Evolutionary conservation across 2,113 vertebrate species (phyloP).

Genomic region (Raja brachyura): DNA sequence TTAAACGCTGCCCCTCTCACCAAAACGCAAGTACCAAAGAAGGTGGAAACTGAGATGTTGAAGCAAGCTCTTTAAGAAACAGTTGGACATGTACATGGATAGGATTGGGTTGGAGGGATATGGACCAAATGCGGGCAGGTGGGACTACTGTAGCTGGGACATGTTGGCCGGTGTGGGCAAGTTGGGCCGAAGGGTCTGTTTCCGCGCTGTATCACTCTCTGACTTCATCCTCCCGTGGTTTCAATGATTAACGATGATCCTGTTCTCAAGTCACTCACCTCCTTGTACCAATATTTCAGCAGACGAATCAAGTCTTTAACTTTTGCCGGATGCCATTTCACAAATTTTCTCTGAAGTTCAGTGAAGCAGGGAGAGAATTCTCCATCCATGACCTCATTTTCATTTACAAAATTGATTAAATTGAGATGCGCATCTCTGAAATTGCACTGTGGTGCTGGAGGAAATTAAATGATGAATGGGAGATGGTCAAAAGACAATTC

Average conservation of each 20-base stretch:
- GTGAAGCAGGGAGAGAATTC: conserved; percentile 58
- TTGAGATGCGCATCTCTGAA: background rate
- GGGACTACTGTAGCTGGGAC: too few species aligned
- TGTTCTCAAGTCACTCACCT: conserved; percentile 47
- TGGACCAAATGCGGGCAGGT: too few species aligned
- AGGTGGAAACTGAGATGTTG: too few species aligned
- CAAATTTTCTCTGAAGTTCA: conserved; percentile 55
- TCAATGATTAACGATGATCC: background rate
- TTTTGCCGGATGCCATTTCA: conserved; percentile 50
- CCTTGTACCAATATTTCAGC: conserved; percentile 60
- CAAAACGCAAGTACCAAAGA: too few species aligned
- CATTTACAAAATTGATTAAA: background rate
- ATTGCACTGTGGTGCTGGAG: background rate
- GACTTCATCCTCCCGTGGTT: background rate
- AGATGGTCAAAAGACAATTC: background rate
- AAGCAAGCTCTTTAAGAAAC: too few species aligned
- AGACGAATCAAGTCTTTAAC: conserved; percentile 55
- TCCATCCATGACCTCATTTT: background rate
- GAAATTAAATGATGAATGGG: background rate
- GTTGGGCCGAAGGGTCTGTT: too few species aligned
- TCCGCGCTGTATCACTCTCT: too few species aligned
- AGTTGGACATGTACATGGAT: too few species aligned
- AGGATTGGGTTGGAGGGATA: too few species aligned
- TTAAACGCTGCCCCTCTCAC: too few species aligned
- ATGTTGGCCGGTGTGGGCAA: too few species aligned